Conservation (phyloP, 2,888 invertebrate species). For the Agrotis clavis region DNA sequence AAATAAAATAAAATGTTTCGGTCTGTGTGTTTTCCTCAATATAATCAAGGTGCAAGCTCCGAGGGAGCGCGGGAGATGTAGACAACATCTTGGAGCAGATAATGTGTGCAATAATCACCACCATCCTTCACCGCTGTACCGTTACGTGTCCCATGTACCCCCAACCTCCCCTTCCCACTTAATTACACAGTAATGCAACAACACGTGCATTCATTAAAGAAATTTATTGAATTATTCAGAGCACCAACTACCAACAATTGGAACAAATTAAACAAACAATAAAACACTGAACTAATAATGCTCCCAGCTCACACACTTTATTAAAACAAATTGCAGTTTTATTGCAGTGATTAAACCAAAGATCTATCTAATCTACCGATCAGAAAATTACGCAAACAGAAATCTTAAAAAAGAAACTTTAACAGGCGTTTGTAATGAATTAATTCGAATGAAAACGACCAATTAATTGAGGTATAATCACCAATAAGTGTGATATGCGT, state of each 20-base stretch:
- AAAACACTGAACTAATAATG: slow-evolving; percentile 11
- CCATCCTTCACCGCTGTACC: slow-evolving; percentile 81
- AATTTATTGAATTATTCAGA: slow-evolving; percentile 77
- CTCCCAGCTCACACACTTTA: neutral
- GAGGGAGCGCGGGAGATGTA: slow-evolving; percentile 70
- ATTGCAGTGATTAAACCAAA: slow-evolving; percentile 31
- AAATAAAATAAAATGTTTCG: neutral
- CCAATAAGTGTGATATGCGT: slow-evolving; percentile 74
- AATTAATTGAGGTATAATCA: slow-evolving; percentile 77
- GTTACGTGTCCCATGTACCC: slow-evolving; percentile 79
- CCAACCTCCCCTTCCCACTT: slow-evolving; percentile 76
- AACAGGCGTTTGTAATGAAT: slow-evolving; percentile 71
- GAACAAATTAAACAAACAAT: slow-evolving; percentile 34
- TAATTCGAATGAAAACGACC: slow-evolving; percentile 74
- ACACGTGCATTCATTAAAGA: slow-evolving; percentile 77
- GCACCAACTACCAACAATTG: slow-evolving; percentile 20
- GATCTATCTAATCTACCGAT: slow-evolving; percentile 60
- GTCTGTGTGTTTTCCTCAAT: slow-evolving; percentile 50
- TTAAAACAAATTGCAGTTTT: slow-evolving; percentile 33
- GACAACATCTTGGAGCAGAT: slow-evolving; percentile 75
- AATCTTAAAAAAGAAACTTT: slow-evolving; percentile 55
- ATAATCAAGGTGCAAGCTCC: slow-evolving; percentile 75
- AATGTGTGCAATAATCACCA: slow-evolving; percentile 87
- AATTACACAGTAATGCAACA: slow-evolving; percentile 84
- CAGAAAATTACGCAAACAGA: slow-evolving; percentile 67